Evolutionary conservation across 2,113 vertebrate genomes (phyloP).

Genomic region (Arenaria interpres): DNA sequence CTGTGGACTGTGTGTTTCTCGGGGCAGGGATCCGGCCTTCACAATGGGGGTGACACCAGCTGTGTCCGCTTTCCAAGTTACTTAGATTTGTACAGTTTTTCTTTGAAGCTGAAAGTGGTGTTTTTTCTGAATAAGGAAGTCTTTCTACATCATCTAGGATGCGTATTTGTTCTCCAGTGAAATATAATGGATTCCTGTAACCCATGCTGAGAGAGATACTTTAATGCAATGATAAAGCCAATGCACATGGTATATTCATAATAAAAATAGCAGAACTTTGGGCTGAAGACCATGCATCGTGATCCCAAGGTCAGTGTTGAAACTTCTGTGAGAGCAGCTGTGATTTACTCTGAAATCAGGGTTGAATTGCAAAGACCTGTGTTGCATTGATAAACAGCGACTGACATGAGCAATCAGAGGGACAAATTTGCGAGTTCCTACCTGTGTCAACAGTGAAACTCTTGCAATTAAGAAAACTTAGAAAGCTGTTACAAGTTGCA

Average conservation of each 20-base stretch:
- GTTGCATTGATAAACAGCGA: not conserved
- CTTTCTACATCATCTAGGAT: not conserved
- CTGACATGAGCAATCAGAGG: not conserved
- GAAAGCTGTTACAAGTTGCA: not conserved
- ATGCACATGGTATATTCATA: not conserved
- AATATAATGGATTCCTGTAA: not conserved
- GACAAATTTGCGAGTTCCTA: not conserved
- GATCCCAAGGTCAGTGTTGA: not conserved
- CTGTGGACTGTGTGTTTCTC: conserved; percentile 35
- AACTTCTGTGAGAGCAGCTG: not conserved
- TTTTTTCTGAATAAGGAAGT: not conserved
- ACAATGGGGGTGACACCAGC: not conserved
- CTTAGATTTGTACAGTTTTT: not conserved
- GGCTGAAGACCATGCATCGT: not conserved
- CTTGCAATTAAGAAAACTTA: not conserved
- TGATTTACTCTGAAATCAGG: not conserved
- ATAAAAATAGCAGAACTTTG: not conserved
- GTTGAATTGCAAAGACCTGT: not conserved
- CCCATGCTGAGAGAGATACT: not conserved
- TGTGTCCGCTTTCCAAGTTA: not conserved
- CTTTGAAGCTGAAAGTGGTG: not conserved
- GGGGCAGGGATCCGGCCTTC: not conserved
- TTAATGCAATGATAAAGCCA: not conserved
- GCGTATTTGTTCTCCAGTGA: not conserved
- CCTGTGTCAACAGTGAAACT: not conserved